Percentiles rank a stretch among this genome's conserved stretches.
Evolutionary conservation across 1,140 invertebrate species (phyloP).

Genomic region (Orius insidiosus): DNA sequence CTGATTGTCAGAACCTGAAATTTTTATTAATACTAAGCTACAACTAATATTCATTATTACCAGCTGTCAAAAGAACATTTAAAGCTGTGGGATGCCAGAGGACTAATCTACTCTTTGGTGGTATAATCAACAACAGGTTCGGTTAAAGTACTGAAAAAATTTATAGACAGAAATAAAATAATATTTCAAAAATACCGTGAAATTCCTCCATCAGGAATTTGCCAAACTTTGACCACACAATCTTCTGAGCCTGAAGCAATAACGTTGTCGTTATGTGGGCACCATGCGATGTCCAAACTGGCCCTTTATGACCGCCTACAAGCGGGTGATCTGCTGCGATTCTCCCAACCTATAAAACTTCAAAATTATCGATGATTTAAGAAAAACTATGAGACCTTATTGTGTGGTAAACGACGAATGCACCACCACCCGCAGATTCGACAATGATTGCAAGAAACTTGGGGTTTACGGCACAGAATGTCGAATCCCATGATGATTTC

Average conservation of each 20-base stretch:
- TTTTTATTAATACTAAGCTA: background rate
- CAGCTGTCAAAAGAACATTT: constrained; percentile 86
- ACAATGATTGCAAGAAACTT: constrained; percentile 99
- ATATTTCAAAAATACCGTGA: constrained; percentile 29
- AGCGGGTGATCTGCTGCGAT: constrained; percentile 85
- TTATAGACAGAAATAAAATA: background rate
- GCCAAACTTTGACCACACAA: constrained; percentile 94
- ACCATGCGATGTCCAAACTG: constrained; percentile 98
- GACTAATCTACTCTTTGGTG: constrained; percentile 87
- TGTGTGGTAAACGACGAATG: constrained; percentile 95
- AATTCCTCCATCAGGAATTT: constrained; percentile 88
- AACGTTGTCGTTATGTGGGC: constrained; percentile 96
- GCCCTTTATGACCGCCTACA: constrained; percentile 94
- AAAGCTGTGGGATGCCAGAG: constrained; percentile 94
- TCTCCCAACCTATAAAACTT: constrained; percentile 59
- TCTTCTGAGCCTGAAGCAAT: constrained; percentile 98
- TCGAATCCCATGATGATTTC: constrained; percentile 96
- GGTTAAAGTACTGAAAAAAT: constrained; percentile 47
- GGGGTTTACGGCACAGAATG: constrained; percentile 96
- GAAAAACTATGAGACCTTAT: constrained; percentile 75
- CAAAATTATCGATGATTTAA: constrained; percentile 4
- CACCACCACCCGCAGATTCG: constrained; percentile 94
- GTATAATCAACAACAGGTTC: constrained; percentile 86
- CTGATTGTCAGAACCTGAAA: constrained; percentile 44
- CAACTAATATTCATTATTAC: constrained; percentile 24